A percentile compares a stretch with the other conserved stretches of the same genome.
phyloP scores from a whole-genome alignment of 2,113 vertebrate species.

The Amphilophus citrinellus region DNA sequence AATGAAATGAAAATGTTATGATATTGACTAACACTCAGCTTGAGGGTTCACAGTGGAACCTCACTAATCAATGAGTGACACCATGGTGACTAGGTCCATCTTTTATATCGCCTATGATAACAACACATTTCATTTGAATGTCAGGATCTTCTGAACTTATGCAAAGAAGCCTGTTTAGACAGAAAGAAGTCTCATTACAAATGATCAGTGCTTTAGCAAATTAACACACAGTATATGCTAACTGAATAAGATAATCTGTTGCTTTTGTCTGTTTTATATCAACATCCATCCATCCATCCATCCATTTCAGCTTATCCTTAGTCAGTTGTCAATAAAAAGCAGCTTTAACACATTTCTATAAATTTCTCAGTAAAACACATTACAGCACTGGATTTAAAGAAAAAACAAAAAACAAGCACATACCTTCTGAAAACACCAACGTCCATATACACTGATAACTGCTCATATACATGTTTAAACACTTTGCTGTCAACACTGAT shows the following conservation, averaged over 20 bases:
- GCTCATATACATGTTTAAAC: not conserved
- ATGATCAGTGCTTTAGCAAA: not conserved
- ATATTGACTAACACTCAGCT: not conserved
- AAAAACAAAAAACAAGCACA: not conserved
- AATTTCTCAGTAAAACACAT: constrained; percentile 1
- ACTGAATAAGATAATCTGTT: not conserved
- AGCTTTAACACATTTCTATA: not conserved
- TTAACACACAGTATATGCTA: not conserved
- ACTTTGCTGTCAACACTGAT: not conserved
- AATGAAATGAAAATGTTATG: not conserved
- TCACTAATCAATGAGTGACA: no score
- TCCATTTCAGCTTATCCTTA: no score
- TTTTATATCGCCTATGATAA: no score
- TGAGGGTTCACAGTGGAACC: no score
- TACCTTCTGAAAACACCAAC: not conserved
- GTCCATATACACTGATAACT: not conserved
- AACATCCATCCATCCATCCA: no score
- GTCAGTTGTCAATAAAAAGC: not conserved
- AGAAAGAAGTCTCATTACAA: not conserved
- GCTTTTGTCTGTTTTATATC: constrained; percentile 3
- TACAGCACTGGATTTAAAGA: not conserved
- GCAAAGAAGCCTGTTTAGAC: no score
- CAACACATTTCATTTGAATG: no score
- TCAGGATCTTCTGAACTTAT: no score
- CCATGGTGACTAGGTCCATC: no score